Evolutionary conservation across 2,797 vertebrate species (phyloP), one percentile per base, ranked within the genome.

Genomic region (Centropyge bicolor): DNA sequence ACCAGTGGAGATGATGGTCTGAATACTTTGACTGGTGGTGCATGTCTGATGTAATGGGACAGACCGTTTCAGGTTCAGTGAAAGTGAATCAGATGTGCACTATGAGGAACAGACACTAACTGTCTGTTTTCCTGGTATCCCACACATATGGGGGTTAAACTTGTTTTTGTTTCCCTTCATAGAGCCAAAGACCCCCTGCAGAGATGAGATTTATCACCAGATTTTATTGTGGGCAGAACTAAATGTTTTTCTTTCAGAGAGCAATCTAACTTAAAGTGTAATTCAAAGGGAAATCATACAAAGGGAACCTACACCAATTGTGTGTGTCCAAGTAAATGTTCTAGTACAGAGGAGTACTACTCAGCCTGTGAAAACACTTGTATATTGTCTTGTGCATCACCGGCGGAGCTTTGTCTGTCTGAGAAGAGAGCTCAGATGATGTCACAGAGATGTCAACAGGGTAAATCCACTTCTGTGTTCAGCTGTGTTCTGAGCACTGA

Each of bases 31-130:
- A 45, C 45, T 51, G 54, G 31, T 27, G 35, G 31, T 70, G 66
- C 60, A 43, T 78, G 66, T 54, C 65, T 60, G 59, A 78, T 74
- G 68, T 36, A 60, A 65, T 56, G 17, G 65, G 46, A 72, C 79
- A 62, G 43, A 68, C 56, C 41, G 41, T 27, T 74, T 74, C 40
- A 49, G 71, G 76, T 61, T 79, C 43, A 65, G n/a, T 54, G 40
- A 46, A 74, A 57, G 59, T 49, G 65, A 74, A 78, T 74, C 54
- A 49, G 36, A 68, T 59, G 59, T 61, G 70, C 40, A 54, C 22
- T 1, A 14, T 11, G 24, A 70, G 60, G 17, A 70, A 41, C 0
- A 61, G 20, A 70, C 24, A 16, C 20, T 45, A 38, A 48, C 52
- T n/a, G 36, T 55, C 20, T 8, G 4, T 51, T 69, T 59, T 52